Conservation (phyloP, 2,888 invertebrate genomes). For the Polydrusus tereticollis region DNA sequence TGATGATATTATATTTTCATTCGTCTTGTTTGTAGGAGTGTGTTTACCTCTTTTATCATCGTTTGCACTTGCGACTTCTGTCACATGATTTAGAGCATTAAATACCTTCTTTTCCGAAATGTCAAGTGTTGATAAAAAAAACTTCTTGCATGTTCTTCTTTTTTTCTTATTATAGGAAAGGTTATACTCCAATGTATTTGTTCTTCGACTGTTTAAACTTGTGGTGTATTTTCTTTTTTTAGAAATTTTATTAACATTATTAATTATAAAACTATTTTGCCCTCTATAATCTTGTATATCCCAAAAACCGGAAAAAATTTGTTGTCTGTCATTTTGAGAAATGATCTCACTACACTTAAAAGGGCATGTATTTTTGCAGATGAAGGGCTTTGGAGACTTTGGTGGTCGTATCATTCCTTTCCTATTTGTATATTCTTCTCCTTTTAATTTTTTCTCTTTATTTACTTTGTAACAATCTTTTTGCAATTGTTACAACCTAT, state of each 20-base stretch:
- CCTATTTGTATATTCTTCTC: not conserved
- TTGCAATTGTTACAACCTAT: too few species aligned
- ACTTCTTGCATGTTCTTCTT: not conserved
- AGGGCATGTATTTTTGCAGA: not conserved
- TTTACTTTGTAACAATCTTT: too few species aligned
- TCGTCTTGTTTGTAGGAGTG: not conserved
- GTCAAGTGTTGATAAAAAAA: not conserved
- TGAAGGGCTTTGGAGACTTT: not conserved
- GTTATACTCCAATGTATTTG: not conserved
- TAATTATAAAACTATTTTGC: not conserved
- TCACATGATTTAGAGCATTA: not conserved
- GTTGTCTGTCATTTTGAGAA: not conserved
- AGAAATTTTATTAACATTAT: not conserved
- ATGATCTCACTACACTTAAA: not conserved
- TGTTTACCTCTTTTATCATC: not conserved
- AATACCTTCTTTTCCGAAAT: not conserved
- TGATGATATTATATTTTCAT: not conserved
- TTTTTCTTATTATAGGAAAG: not conserved
- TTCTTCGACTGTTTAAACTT: not conserved
- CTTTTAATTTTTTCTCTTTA: not conserved
- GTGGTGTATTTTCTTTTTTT: not conserved
- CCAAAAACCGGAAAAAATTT: not conserved
- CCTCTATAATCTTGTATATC: not conserved
- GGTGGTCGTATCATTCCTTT: not conserved
- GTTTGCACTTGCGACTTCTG: not conserved